phyloP scores from a whole-genome alignment of 2,797 vertebrate species.

The Oryzias sinensis region DNA sequence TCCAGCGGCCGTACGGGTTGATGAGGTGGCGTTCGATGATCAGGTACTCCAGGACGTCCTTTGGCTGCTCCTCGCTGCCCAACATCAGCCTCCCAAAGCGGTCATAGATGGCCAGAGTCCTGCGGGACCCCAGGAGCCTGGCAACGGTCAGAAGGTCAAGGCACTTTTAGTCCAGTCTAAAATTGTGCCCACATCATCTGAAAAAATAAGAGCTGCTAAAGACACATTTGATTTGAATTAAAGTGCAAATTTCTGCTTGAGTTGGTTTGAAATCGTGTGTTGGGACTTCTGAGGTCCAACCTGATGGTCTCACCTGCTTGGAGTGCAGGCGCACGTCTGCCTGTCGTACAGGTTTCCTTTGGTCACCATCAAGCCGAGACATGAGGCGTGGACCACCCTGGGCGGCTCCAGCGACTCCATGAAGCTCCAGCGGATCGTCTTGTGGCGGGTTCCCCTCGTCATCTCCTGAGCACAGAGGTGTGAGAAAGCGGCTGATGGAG shows the following conservation, averaged over 20 bases:
- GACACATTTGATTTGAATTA: too few species aligned
- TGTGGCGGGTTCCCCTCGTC: conserved; percentile 89
- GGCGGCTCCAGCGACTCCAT: conserved; percentile 87
- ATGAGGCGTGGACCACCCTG: conserved; percentile 85
- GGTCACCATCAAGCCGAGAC: conserved; percentile 79
- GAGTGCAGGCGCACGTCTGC: conserved; percentile 93
- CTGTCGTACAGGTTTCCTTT: conserved; percentile 87
- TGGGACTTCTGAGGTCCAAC: too few species aligned
- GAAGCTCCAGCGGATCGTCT: conserved; percentile 87
- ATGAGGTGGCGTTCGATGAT: conserved; percentile 89
- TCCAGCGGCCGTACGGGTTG: conserved; percentile 88
- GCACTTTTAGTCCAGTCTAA: too few species aligned
- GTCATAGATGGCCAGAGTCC: conserved; percentile 92
- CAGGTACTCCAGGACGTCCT: conserved; percentile 90
- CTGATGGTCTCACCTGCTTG: conserved; percentile 73
- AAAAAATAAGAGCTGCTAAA: too few species aligned
- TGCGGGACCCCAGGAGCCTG: too few species aligned
- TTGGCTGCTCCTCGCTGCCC: conserved; percentile 85
- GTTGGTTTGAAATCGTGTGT: too few species aligned
- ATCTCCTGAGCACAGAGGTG: conserved; percentile 79
- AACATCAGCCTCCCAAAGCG: conserved; percentile 92
- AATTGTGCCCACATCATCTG: too few species aligned
- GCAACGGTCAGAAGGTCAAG: background rate
- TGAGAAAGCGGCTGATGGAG: background rate
- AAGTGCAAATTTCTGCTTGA: too few species aligned